phyloP scores from a whole-genome alignment of 2,113 vertebrate species.

The Coptodon rendalli region DNA sequence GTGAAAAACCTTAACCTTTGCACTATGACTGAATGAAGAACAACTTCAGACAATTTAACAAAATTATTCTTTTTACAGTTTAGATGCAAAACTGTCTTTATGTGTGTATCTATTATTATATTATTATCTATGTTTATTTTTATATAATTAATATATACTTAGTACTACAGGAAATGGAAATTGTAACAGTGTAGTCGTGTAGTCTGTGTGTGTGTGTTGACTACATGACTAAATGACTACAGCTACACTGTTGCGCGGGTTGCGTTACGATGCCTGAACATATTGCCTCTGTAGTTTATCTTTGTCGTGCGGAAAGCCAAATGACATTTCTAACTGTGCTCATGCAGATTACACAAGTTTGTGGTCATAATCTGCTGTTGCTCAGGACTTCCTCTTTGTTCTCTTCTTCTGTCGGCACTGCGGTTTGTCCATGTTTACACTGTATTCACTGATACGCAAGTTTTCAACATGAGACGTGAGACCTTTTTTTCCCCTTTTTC shows the following conservation, averaged over 20 bases:
- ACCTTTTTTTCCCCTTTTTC: not conserved
- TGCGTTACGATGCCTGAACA: not conserved
- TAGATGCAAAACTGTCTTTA: not conserved
- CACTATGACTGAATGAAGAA: too few species aligned
- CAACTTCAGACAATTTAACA: too few species aligned
- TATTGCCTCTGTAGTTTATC: not conserved
- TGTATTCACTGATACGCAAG: not conserved
- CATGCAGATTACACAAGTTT: not conserved
- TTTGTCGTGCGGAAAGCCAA: not conserved
- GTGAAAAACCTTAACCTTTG: not conserved
- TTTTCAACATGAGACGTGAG: not conserved
- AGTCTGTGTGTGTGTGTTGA: not conserved
- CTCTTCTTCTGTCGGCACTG: not conserved
- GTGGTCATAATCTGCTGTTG: slow-evolving; percentile 27
- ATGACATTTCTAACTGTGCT: not conserved
- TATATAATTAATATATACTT: not conserved
- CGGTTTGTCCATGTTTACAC: not conserved
- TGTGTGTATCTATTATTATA: not conserved
- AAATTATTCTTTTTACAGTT: not conserved
- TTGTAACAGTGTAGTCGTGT: not conserved
- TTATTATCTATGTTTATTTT: not conserved
- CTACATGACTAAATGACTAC: not conserved
- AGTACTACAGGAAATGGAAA: not conserved
- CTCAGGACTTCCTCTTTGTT: slow-evolving; percentile 34
- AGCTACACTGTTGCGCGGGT: not conserved